Evolutionary conservation across 2,113 vertebrate genomes (phyloP), one percentile per base, ranked within the genome.

Genomic region (Myodes glareolus): DNA sequence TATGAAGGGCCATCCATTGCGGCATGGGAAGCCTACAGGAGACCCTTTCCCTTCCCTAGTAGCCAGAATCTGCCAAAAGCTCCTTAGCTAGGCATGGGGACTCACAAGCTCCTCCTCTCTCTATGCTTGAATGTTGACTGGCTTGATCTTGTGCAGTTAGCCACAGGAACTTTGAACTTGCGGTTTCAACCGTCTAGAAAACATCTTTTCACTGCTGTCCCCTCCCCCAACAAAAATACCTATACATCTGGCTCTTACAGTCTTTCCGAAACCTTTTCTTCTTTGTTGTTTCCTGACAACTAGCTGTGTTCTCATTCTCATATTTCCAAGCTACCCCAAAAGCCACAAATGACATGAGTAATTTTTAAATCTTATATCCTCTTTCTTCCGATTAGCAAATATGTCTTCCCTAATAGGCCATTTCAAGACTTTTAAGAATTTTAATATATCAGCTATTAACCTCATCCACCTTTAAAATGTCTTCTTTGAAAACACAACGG

Each of bases 341-440:
- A 93, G 42, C 25, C 63, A 11, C 27, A 91, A 94, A 16, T 76
- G 68, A 3, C 27, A 89, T 75, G 72, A 85, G 47, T 68, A 87
- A 93, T 85, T 97, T 96, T 45, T 27, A 76, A 93, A 77, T 92
- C 70, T 78, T 90, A 5, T 23, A 42, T 88, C 23, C 87, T 23
- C 42, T 97, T 95, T 87, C 45, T 87, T 94, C 96, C 8, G 90
- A 31, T 80, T 58, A 95, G 19, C 7, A 76, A 86, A 65, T 39
- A 55, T 75, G 8, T 95, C 16, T 75, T 50, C 75, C 42, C 77
- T 80, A 91, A 73, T 33, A 94, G 82, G 23, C 23, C 75, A 31
- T 31, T 75, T 42, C 25, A 94, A 91, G 73, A 82, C 16, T 78
- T 27, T 52, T 55, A 6, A 70, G 52, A 70, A 31, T 95, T 95